Base-by-base conservation (phyloP, 92 coral and sea anemone genomes). In the Chrysogorgia sp. region DNA sequence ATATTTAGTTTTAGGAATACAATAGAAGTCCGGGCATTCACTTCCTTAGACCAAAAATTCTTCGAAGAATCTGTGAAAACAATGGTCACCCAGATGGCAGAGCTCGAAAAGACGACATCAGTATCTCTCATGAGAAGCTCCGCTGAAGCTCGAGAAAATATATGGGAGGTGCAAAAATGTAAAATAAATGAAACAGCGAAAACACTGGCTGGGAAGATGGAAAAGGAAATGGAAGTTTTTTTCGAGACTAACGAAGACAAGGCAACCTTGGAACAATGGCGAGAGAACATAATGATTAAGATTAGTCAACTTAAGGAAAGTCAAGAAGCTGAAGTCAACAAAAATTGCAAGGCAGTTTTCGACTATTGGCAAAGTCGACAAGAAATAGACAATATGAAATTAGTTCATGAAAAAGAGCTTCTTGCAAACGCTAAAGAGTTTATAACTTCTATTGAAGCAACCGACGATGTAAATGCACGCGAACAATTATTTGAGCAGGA, bases 1-100 rank as follows among this genome's bases (percentile, higher is more conserved):
- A 47, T 68, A 23, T 68, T 68, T 30, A 45, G 75, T 68, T 68
- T 68, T 56, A 41, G 59, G n/a, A 68, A 68, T 68, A 48, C 75
- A 1, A 68, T 45, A 23, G 75, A 68, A 45, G 59, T 45, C 31
- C 49, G 75, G 24, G 75, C 75, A 21, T 40, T 25, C 28, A 68
- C 59, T 8, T 45, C 76, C 3, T 69, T 69, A 22, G 76, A 69
- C n/a, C 60, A 30, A 47, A 69, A 69, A 31, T 49, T 45, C 8
- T 48, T 69, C n/a, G 43, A 47, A 26, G 41, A 12, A 30, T 69
- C 60, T 19, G 60, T 49, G 60, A 69, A 47, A 17, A 20, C 30
- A 9, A 69, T 69, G 76, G 60, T 28, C 22, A 69, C 34, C 7
- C 37, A 57, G 34, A 69, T 69, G 76, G 60, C 40, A 7, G 60